Evolutionary conservation across 2,888 invertebrate species (phyloP).

Genomic region (Apodemia mormo): DNA sequence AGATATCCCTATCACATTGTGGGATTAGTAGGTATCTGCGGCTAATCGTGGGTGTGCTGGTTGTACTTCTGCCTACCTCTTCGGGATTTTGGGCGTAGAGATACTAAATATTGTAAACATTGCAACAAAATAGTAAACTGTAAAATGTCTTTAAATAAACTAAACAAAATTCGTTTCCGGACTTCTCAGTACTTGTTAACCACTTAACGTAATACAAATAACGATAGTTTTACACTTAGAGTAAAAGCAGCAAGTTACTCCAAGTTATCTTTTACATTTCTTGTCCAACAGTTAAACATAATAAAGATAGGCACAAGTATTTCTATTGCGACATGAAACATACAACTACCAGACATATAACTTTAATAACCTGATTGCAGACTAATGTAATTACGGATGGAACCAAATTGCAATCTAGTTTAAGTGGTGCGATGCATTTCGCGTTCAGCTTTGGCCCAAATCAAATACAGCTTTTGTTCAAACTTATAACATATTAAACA

Average conservation of each 20-base stretch:
- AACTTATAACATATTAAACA: neutral
- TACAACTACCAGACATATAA: constrained; percentile 3
- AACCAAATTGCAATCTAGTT: constrained; percentile 13
- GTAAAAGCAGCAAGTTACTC: neutral
- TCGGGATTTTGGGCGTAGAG: no score
- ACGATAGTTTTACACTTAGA: neutral
- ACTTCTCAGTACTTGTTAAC: neutral
- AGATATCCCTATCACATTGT: no score
- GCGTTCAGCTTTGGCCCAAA: neutral
- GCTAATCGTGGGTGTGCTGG: no score
- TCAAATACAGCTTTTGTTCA: neutral
- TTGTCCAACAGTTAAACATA: neutral
- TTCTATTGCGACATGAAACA: constrained; percentile 12
- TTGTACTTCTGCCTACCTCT: no score
- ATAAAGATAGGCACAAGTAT: constrained; percentile 16
- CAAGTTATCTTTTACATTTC: neutral
- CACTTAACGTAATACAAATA: neutral
- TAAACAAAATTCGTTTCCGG: neutral
- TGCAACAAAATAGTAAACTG: no score
- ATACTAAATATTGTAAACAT: no score
- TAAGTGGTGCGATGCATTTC: constrained; percentile 5
- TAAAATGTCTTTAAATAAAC: neutral
- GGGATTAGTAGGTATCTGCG: no score
- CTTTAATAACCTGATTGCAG: constrained; percentile 9
- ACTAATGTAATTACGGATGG: constrained; percentile 9